Conservation (phyloP, 30 jellyfish, hydroid and myxozoan species). For the Pelagia noctiluca region DNA sequence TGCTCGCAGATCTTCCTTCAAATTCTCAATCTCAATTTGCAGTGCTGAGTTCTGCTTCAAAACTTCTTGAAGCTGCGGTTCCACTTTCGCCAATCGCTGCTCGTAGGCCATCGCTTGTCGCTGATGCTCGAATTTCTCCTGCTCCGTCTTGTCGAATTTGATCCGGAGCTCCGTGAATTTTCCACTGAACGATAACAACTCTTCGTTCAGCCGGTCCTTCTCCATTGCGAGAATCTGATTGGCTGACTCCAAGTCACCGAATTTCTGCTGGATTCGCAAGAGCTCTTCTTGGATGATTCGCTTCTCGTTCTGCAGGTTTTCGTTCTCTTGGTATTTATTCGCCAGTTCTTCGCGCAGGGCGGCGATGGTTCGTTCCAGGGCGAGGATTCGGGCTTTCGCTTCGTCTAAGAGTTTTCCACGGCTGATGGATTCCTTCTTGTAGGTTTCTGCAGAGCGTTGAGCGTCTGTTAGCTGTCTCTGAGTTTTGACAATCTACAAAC, state of each 20-base stretch:
- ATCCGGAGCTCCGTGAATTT: conserved; percentile 93
- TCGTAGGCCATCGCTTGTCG: conserved; percentile 97
- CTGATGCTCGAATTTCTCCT: conserved; percentile 91
- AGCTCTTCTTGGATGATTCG: conserved; percentile 93
- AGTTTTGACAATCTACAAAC: conserved; percentile 47
- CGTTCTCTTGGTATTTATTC: conserved; percentile 85
- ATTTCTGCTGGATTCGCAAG: conserved; percentile 86
- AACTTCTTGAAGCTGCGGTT: conserved; percentile 93
- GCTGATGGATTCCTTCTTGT: conserved; percentile 85
- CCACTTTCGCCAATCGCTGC: conserved; percentile 92
- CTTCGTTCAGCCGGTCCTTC: conserved; percentile 93
- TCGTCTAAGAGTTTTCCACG: conserved; percentile 89
- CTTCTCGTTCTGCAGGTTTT: conserved; percentile 75
- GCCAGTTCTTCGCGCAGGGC: conserved; percentile 85
- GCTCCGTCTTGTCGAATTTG: conserved; percentile 91
- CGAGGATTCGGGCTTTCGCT: conserved; percentile 85
- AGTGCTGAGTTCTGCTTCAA: conserved; percentile 89
- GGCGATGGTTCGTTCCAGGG: conserved; percentile 84
- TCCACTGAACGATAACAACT: conserved; percentile 90
- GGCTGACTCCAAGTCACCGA: conserved; percentile 97
- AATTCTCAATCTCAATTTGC: conserved; percentile 78
- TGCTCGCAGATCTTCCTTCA: conserved; percentile 88
- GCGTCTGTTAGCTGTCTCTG: conserved; percentile 94
- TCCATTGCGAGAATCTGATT: conserved; percentile 91
- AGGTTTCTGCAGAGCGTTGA: conserved; percentile 89